Percentiles rank a stretch among this genome's conserved stretches.
These are phyloP conservation scores for Stichopus horrens DNA, from an alignment of 53 echinoderm and acorn worm species.

Conservation along the genomic window DNA sequence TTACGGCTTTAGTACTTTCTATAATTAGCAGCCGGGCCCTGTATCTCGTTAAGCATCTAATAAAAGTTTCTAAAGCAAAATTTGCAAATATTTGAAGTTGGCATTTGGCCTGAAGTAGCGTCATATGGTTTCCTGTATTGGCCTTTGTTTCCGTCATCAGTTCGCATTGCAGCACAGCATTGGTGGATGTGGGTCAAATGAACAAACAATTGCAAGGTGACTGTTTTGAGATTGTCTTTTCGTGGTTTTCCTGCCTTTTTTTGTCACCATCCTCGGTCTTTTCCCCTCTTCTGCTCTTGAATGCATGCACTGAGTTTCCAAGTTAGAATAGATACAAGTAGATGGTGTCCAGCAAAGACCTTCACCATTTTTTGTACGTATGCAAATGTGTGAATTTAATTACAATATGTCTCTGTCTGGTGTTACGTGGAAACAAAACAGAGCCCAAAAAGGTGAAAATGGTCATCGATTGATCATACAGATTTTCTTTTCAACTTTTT, in stretches of 20 bases:
- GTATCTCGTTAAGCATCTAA: constrained; percentile 3
- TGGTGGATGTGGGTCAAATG: constrained; percentile 16
- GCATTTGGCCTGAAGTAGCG: constrained; percentile 26
- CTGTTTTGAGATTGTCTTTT: neutral
- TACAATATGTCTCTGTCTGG: no score
- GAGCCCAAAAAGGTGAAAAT: no score
- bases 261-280: no score
- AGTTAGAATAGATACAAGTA: no score
- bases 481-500: no score
- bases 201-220: constrained; percentile 12
- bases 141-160: neutral
- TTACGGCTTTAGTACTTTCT: neutral
- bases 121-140: constrained; percentile 41
- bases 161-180: constrained; percentile 12
- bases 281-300: no score
- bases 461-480: no score
- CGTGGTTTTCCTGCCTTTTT: constrained; percentile 27
- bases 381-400: no score
- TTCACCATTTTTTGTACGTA: no score
- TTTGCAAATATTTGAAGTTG: constrained; percentile 45
- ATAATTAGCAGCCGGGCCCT: neutral
- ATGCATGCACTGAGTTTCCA: no score
- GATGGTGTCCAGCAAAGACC: no score
- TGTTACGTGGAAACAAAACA: no score
- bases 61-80: constrained; percentile 9